A percentile compares a stretch with the other conserved stretches of the same genome.
Evolutionary conservation across 2,888 invertebrate genomes (phyloP).

Genomic region (Tricholauxania praeusta): DNA sequence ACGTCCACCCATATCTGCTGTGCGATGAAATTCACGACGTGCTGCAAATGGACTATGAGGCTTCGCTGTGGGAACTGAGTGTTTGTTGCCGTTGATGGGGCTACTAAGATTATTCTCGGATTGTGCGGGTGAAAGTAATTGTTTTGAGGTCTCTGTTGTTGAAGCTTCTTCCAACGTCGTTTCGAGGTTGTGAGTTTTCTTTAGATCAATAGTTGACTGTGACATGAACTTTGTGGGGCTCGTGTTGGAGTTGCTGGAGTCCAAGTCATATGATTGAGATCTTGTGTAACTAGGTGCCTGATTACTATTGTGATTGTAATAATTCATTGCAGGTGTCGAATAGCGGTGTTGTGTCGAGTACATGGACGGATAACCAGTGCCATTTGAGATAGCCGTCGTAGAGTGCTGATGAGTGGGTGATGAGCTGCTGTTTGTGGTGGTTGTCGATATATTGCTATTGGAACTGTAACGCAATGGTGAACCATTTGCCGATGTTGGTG

Average conservation of each 20-base stretch:
- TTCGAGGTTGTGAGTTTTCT: constrained; percentile 65
- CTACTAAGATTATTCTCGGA: constrained; percentile 65
- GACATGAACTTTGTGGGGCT: constrained; percentile 63
- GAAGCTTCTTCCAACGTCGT: constrained; percentile 60
- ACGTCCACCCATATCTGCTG: constrained; percentile 43
- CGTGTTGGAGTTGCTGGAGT: constrained; percentile 55
- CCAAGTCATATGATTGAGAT: constrained; percentile 65
- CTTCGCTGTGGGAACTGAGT: background rate
- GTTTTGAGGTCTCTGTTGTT: constrained; percentile 36
- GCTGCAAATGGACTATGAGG: constrained; percentile 45
- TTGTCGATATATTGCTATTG: constrained; percentile 60
- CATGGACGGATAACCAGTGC: constrained; percentile 51
- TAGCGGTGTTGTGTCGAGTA: constrained; percentile 55
- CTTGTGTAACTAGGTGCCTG: constrained; percentile 54
- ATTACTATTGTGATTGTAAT: constrained; percentile 43
- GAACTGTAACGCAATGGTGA: constrained; percentile 62
- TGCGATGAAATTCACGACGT: constrained; percentile 51
- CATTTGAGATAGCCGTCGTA: constrained; percentile 37
- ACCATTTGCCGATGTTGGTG: constrained; percentile 54
- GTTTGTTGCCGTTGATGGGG: constrained; percentile 21
- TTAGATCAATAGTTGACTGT: constrained; percentile 66
- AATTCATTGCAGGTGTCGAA: constrained; percentile 59
- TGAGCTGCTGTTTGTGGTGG: constrained; percentile 37
- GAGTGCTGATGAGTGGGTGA: constrained; percentile 39
- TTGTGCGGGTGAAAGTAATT: constrained; percentile 63